phyloP scores from a whole-genome alignment of 37 sponge, comb jelly and placozoan species.

The Spongilla lacustris region DNA sequence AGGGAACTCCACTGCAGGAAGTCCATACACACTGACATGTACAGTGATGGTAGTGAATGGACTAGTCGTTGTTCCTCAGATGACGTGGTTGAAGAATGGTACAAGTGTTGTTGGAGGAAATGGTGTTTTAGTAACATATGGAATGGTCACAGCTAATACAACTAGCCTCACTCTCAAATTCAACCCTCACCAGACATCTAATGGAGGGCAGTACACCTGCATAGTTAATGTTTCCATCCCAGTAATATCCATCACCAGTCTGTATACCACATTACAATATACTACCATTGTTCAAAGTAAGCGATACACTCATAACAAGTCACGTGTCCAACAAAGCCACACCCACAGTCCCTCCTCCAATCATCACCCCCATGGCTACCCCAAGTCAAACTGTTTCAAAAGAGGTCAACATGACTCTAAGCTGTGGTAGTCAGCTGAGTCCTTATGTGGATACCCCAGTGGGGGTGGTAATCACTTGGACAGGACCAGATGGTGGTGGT shows the following conservation, averaged over 20 bases:
- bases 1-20: constrained; percentile 23
- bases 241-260: not conserved
- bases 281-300: constrained; percentile 28
- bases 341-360: no score
- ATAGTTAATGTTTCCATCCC: constrained; percentile 15
- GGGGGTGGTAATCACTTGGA: no score
- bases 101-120: not conserved
- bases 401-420: no score
- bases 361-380: no score
- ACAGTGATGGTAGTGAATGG: not conserved
- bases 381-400: no score
- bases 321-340: no score
- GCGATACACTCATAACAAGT: no score
- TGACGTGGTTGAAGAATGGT: constrained; percentile 23
- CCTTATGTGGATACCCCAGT: no score
- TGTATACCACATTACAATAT: not conserved
- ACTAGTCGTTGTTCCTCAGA: not conserved
- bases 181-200: constrained; percentile 15
- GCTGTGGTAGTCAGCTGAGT: no score
- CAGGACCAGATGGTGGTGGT: no score
- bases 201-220: constrained; percentile 49
- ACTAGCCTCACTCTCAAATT: constrained; percentile 3
- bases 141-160: not conserved
- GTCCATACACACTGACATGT: constrained; percentile 28
- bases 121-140: not conserved